Evolutionary conservation across 1,140 invertebrate species (phyloP).

Genomic region (Cherax quadricarinatus): DNA sequence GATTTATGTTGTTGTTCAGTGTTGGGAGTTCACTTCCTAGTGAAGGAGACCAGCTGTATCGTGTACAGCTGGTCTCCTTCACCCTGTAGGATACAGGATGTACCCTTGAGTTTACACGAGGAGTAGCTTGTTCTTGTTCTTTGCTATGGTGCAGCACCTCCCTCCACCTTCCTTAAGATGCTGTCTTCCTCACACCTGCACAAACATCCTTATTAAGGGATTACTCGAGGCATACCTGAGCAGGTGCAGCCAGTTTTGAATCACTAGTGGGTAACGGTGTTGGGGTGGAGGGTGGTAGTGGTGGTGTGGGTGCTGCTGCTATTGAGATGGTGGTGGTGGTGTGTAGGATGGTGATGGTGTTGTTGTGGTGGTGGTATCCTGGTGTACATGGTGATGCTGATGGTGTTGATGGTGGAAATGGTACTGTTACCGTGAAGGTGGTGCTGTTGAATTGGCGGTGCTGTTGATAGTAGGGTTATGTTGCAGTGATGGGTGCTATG

Average conservation of each 20-base stretch:
- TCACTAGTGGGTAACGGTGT: neutral
- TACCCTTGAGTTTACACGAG: neutral
- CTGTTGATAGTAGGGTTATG: too few relatives aligned
- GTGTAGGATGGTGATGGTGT: neutral
- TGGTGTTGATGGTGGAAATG: too few relatives aligned
- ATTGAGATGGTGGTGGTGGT: neutral
- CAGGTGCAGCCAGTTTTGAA: neutral
- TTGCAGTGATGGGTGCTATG: too few relatives aligned
- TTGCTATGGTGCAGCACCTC: too few relatives aligned
- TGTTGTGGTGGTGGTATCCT: neutral
- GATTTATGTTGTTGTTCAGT: too few relatives aligned
- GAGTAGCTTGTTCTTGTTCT: neutral
- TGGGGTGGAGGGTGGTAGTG: neutral
- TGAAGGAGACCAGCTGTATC: too few relatives aligned
- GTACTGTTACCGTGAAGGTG: too few relatives aligned
- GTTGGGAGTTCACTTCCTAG: too few relatives aligned
- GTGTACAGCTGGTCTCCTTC: too few relatives aligned
- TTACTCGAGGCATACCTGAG: neutral
- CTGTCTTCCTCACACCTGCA: neutral
- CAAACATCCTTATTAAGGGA: neutral
- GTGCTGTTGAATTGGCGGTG: too few relatives aligned
- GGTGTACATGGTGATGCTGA: neutral
- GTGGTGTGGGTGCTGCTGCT: neutral
- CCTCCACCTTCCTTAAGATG: neutral
- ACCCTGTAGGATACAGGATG: neutral